A percentile compares a stretch with the other conserved stretches of the same genome.
These are phyloP conservation scores for Acrossocheilus wenchowensis DNA, from an alignment of 2,797 vertebrate species.

Conservation along the genomic window DNA sequence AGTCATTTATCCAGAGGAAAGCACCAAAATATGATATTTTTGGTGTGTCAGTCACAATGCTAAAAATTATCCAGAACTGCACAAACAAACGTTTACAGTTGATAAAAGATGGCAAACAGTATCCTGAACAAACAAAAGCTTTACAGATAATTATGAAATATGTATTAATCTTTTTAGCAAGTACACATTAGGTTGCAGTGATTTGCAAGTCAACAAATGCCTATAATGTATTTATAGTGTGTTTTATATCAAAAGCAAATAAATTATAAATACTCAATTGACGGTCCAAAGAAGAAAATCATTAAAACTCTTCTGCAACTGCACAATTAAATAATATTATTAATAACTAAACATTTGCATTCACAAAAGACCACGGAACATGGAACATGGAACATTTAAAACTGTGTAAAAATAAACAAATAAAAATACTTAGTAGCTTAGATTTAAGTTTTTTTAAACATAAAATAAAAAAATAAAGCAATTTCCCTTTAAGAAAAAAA, in stretches of 20 bases:
- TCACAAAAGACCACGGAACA: background rate
- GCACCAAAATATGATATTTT: background rate
- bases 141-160: background rate
- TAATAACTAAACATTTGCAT: background rate
- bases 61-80: background rate
- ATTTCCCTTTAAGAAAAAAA: background rate
- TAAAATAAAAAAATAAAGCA: background rate
- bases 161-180: background rate
- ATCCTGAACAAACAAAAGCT: background rate
- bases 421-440: background rate
- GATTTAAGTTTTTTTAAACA: too few relatives aligned
- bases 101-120: background rate
- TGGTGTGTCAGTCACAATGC: background rate
- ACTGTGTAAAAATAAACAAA: background rate
- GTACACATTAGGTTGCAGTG: background rate
- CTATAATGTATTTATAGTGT: background rate
- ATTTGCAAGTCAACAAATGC: background rate
- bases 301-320: background rate
- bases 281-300: background rate
- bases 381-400: background rate
- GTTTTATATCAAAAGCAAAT: background rate
- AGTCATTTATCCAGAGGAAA: constrained; percentile 5
- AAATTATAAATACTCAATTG: background rate
- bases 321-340: background rate
- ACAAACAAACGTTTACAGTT: background rate